phyloP scores from a whole-genome alignment of 2,113 vertebrate genomes.

The Numenius arquata region DNA sequence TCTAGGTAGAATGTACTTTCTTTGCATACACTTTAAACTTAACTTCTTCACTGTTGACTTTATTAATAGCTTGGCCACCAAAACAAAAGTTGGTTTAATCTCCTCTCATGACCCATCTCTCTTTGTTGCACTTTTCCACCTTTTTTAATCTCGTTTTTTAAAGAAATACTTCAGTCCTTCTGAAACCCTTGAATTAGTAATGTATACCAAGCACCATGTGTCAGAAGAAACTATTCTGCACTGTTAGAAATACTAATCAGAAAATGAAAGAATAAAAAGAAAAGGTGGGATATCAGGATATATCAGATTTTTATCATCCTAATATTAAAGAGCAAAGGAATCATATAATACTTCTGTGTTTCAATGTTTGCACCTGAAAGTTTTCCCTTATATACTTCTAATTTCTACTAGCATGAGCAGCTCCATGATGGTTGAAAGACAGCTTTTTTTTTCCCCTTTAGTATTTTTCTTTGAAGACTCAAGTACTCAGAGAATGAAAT shows the following conservation, averaged over 20 bases:
- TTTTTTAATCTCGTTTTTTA: background rate
- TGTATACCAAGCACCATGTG: background rate
- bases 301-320: background rate
- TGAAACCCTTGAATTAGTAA: background rate
- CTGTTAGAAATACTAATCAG: background rate
- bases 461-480: background rate
- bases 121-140: background rate
- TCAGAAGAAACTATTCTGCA: background rate
- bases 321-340: background rate
- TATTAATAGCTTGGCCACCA: background rate
- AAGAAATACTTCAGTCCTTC: background rate
- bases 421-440: background rate
- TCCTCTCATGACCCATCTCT: background rate
- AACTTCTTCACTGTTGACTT: background rate
- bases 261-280: background rate
- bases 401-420: background rate
- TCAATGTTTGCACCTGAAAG: background rate
- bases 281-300: background rate
- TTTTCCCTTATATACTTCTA: background rate
- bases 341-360: background rate
- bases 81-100: background rate
- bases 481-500: background rate
- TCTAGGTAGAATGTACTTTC: background rate
- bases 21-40: background rate
- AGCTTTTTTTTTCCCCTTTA: background rate